phyloP scores from a whole-genome alignment of 2,888 invertebrate genomes.

The Ormyrus labotus region DNA sequence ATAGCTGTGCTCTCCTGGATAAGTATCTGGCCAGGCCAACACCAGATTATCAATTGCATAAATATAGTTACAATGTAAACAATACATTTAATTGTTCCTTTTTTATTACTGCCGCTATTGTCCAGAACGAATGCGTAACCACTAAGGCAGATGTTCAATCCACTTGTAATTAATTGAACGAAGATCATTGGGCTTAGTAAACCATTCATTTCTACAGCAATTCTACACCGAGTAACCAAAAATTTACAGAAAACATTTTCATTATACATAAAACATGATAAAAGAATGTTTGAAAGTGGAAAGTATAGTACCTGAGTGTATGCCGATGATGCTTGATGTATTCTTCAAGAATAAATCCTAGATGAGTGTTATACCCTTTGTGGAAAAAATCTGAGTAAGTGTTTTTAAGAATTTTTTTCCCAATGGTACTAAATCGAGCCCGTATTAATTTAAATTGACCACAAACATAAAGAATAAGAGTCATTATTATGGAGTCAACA shows the following conservation, averaged over 20 bases:
- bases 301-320: conserved; percentile 7
- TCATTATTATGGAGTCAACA: conserved; percentile 58
- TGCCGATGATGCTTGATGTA: conserved; percentile 42
- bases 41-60: conserved; percentile 57
- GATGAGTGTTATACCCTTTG: background rate
- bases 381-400: background rate
- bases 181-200: conserved; percentile 60
- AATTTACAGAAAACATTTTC: no score
- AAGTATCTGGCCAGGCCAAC: conserved; percentile 60
- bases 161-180: conserved; percentile 59
- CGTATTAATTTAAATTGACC: conserved; percentile 60
- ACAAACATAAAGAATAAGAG: conserved; percentile 57
- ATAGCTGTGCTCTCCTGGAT: conserved; percentile 57
- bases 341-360: background rate
- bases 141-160: conserved; percentile 60
- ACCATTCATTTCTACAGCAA: conserved; percentile 47
- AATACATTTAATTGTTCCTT: background rate
- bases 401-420: background rate
- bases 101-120: background rate
- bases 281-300: no score
- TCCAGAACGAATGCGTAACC: conserved; percentile 54
- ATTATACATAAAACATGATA: no score
- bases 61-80: conserved; percentile 31
- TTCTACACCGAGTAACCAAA: background rate
- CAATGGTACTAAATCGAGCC: conserved; percentile 56